A percentile compares a stretch with the other conserved stretches of the same genome.
These are phyloP conservation scores for Andricus grossulariae DNA, from an alignment of 1,140 invertebrate species.

Conservation along the genomic window DNA sequence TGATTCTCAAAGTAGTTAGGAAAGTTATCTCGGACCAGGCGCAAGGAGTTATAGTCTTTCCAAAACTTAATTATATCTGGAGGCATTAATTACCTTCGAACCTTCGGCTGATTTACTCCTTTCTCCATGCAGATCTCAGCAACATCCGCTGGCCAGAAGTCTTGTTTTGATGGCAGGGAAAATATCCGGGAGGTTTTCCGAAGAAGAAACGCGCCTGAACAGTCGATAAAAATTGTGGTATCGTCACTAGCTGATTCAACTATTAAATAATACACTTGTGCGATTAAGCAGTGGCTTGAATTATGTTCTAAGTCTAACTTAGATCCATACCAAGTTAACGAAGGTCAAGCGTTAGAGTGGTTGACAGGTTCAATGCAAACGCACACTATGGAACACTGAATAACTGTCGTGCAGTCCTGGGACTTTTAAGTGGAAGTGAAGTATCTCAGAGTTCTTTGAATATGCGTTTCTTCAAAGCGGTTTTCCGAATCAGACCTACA, in stretches of 20 bases:
- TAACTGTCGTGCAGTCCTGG: no score
- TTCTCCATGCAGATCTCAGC: constrained; percentile 44
- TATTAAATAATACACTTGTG: constrained; percentile 34
- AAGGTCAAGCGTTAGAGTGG: constrained; percentile 30
- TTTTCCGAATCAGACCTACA: no score
- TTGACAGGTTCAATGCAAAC: constrained; percentile 31
- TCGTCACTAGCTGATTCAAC: constrained; percentile 39
- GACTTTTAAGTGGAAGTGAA: no score
- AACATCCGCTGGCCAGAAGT: no score
- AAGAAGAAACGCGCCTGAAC: constrained; percentile 33
- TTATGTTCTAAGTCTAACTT: constrained; percentile 7
- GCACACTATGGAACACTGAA: constrained; percentile 39
- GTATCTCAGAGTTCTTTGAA: no score
- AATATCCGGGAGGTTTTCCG: constrained; percentile 40
- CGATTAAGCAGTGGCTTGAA: constrained; percentile 35
- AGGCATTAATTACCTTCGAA: constrained; percentile 33
- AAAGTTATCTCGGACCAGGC: no score
- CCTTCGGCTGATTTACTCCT: constrained; percentile 40
- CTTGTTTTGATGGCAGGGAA: constrained; percentile 40
- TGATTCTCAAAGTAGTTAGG: no score
- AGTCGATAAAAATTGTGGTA: constrained; percentile 26
- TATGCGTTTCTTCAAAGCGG: no score
- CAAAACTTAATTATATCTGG: no score
- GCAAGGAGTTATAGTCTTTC: constrained; percentile 56
- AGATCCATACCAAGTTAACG: constrained; percentile 8